These are phyloP conservation scores for Rallus crepitans DNA, from an alignment of 2,797 vertebrate genomes.

Conservation along the genomic window DNA sequence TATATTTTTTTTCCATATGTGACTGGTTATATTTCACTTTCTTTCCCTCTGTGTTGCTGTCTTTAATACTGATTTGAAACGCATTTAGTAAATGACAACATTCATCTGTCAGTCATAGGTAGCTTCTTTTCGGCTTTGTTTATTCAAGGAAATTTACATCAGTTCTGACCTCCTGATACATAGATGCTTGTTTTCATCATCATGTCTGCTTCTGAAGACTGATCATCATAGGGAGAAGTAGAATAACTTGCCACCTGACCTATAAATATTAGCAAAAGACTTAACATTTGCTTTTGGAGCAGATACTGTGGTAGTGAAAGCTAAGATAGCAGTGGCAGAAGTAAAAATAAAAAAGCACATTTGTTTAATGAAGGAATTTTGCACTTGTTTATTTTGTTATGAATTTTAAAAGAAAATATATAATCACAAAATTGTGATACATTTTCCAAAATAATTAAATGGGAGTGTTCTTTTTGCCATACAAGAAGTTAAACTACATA, in stretches of 20 bases:
- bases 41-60: neutral
- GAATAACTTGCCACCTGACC: neutral
- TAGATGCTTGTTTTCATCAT: neutral
- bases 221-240: neutral
- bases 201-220: neutral
- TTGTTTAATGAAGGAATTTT: neutral
- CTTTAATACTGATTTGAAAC: neutral
- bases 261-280: neutral
- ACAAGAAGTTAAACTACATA: neutral
- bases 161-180: neutral
- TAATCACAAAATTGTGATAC: neutral
- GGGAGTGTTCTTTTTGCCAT: neutral
- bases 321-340: neutral
- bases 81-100: neutral
- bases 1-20: accelerated
- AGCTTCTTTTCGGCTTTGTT: neutral
- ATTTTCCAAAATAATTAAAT: neutral
- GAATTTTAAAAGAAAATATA: neutral
- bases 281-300: neutral
- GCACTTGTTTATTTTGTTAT: neutral
- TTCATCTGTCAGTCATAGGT: neutral
- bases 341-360: neutral
- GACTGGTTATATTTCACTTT: neutral
- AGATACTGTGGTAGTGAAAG: neutral
- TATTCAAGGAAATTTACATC: neutral